Evolutionary conservation across 2,797 vertebrate genomes (phyloP).

Genomic region (Fringilla coelebs): DNA sequence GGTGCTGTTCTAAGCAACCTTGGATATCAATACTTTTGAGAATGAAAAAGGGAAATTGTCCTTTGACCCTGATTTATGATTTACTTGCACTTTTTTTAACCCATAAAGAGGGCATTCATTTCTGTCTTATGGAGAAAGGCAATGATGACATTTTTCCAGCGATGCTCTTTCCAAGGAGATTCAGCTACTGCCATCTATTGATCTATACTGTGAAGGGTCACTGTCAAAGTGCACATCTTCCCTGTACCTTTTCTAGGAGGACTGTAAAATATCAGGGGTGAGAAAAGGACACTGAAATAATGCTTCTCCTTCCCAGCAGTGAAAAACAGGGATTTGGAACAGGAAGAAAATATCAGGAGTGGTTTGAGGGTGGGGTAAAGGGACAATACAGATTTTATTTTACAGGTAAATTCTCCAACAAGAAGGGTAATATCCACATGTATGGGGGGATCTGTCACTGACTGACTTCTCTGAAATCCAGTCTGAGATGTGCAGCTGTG

Average conservation of each 20-base stretch:
- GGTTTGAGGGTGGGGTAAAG: not conserved
- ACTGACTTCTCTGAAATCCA: not conserved
- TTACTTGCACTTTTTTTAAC: not conserved
- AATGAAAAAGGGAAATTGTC: not conserved
- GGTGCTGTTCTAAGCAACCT: not conserved
- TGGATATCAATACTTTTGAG: not conserved
- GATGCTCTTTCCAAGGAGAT: not conserved
- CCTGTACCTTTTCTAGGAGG: not conserved
- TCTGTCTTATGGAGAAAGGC: not conserved
- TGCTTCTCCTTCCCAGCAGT: not conserved
- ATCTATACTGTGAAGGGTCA: not conserved
- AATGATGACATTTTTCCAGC: not conserved
- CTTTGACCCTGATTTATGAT: not conserved
- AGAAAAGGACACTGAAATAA: not conserved
- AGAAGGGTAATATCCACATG: not conserved
- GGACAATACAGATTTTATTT: not conserved
- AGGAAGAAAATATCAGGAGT: not conserved
- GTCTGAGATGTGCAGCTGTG: not conserved
- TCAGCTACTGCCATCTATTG: constrained; percentile 61
- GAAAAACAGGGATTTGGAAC: not conserved
- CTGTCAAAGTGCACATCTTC: not conserved
- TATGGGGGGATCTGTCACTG: not conserved
- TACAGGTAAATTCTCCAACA: not conserved
- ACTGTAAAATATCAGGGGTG: not conserved
- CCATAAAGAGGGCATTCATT: not conserved